These are phyloP conservation scores for Odiellus spinosus DNA, from an alignment of 2,888 invertebrate genomes.

Conservation along the genomic window DNA sequence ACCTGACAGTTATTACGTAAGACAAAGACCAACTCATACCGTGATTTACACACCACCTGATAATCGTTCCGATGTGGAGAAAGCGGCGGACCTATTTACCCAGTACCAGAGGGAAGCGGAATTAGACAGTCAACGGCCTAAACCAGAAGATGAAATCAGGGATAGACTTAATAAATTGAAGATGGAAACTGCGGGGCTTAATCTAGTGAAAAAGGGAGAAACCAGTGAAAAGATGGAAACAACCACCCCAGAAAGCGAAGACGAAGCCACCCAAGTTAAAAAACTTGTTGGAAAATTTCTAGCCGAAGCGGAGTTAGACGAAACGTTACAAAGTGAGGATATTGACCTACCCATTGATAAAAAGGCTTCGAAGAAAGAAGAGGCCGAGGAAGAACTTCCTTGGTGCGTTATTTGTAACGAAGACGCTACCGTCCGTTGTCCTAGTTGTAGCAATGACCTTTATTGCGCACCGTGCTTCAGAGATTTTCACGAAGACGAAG, in stretches of 20 bases:
- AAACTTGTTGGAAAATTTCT: too few relatives aligned
- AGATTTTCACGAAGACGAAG: slow-evolving; percentile 29
- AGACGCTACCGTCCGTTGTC: slow-evolving; percentile 53
- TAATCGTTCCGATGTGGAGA: slow-evolving; percentile 9
- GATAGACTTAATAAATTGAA: slow-evolving; percentile 36
- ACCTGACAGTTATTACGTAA: too few relatives aligned
- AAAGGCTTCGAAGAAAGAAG: background rate
- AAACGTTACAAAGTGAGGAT: too few relatives aligned
- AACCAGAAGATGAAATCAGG: slow-evolving; percentile 23
- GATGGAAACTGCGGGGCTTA: slow-evolving; percentile 32
- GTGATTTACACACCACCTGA: slow-evolving; percentile 1
- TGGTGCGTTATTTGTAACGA: slow-evolving; percentile 77
- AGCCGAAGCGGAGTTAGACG: too few relatives aligned
- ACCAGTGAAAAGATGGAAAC: too few relatives aligned
- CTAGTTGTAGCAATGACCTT: slow-evolving; percentile 59
- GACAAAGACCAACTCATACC: too few relatives aligned
- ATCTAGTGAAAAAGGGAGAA: too few relatives aligned
- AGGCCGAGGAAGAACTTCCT: slow-evolving; percentile 41
- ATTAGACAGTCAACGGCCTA: slow-evolving; percentile 16
- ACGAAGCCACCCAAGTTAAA: too few relatives aligned
- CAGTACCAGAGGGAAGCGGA: slow-evolving; percentile 17
- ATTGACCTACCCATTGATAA: too few relatives aligned
- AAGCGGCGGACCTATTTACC: slow-evolving; percentile 15
- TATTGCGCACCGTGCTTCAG: slow-evolving; percentile 60
- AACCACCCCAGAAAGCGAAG: too few relatives aligned